Evolutionary conservation across 2,113 vertebrate genomes (phyloP).

Genomic region (Diglossa brunneiventris): DNA sequence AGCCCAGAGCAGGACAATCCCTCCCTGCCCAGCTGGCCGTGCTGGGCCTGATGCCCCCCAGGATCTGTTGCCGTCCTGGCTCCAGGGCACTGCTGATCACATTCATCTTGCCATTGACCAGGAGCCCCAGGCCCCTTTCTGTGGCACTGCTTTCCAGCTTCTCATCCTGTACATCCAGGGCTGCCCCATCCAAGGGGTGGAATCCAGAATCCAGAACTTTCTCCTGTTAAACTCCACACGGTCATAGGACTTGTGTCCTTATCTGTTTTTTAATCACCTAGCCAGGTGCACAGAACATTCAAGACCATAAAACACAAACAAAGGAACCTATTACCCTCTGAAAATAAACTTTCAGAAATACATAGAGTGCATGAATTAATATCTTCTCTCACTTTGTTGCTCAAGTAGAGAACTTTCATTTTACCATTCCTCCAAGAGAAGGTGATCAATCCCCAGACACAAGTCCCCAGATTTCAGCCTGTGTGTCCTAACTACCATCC

Average conservation of each 20-base stretch:
- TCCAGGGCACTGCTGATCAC: neutral
- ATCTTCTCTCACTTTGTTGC: neutral
- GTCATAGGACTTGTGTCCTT: neutral
- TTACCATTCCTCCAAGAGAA: neutral
- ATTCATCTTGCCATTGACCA: neutral
- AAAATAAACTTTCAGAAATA: neutral
- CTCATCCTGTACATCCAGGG: neutral
- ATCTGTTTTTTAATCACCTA: neutral
- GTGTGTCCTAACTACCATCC: neutral
- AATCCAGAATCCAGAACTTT: fast-evolving
- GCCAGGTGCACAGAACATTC: neutral
- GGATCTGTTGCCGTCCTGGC: neutral
- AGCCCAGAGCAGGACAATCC: fast-evolving
- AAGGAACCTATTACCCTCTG: neutral
- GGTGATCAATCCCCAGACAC: neutral
- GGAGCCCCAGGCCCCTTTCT: neutral
- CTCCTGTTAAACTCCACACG: neutral
- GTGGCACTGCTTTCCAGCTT: neutral
- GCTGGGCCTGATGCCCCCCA: neutral
- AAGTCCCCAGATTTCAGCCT: neutral
- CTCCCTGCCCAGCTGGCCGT: neutral
- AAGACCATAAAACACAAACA: neutral
- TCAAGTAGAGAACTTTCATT: neutral
- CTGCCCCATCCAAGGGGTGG: neutral
- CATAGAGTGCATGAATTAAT: neutral